Evolutionary conservation across 2,888 invertebrate species (phyloP).

Genomic region (Cremastinae sp.): DNA sequence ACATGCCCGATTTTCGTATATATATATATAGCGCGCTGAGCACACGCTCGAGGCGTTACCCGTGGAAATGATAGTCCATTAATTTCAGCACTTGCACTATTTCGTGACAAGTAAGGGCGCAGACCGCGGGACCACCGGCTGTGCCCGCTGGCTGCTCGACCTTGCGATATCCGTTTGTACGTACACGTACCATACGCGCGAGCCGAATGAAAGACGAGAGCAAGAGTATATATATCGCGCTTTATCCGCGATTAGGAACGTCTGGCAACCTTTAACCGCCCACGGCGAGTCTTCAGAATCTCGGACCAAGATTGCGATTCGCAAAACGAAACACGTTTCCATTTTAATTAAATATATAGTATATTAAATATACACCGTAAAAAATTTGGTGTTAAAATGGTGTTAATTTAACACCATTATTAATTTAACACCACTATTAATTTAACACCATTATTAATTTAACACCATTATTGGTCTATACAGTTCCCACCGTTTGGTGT

Average conservation of each 20-base stretch:
- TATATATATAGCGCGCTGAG: slow-evolving; percentile 26
- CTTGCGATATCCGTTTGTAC: slow-evolving; percentile 8
- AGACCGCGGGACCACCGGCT: slow-evolving; percentile 31
- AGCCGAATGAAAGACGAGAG: not conserved
- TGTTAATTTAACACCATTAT: too few relatives aligned
- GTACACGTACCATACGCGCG: not conserved
- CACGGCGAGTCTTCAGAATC: too few relatives aligned
- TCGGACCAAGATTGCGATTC: too few relatives aligned
- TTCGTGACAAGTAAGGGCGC: slow-evolving; percentile 55
- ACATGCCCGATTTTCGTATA: too few relatives aligned
- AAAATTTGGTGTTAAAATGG: too few relatives aligned
- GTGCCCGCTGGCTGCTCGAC: slow-evolving; percentile 35
- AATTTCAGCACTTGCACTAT: slow-evolving; percentile 58
- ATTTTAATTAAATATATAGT: too few relatives aligned
- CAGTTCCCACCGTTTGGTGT: too few relatives aligned
- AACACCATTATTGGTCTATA: too few relatives aligned
- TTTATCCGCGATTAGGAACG: not conserved
- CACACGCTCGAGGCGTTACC: slow-evolving; percentile 56
- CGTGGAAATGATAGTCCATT: slow-evolving; percentile 62
- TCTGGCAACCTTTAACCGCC: not conserved
- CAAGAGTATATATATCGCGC: slow-evolving; percentile 4
- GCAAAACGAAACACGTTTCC: too few relatives aligned
- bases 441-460: too few relatives aligned
- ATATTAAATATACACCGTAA: too few relatives aligned
- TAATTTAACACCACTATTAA: too few relatives aligned